A percentile compares a stretch with the other conserved stretches of the same genome.
Conservation (phyloP, 2,888 invertebrate species). For the Pammene aurita region DNA sequence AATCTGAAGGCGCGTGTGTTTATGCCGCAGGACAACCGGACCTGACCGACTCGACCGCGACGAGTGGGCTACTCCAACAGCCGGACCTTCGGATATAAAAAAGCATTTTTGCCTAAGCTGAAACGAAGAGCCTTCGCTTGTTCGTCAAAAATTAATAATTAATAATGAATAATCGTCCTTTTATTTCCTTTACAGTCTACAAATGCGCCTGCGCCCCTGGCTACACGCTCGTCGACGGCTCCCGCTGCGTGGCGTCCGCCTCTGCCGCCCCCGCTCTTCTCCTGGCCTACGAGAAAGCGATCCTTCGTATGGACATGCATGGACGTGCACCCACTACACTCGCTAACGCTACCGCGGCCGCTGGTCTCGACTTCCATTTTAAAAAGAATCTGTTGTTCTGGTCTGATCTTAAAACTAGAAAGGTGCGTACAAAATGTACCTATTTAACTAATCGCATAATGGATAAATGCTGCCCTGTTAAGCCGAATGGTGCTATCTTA, state of each 20-base stretch:
- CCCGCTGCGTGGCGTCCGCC: conserved; percentile 85
- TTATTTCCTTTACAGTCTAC: conserved; percentile 81
- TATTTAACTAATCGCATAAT: background rate
- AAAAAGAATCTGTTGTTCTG: conserved; percentile 90
- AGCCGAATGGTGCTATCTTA: too few relatives aligned
- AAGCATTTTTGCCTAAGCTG: too few relatives aligned
- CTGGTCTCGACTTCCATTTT: conserved; percentile 93
- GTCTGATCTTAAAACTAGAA: conserved; percentile 94
- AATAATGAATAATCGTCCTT: too few relatives aligned
- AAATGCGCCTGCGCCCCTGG: conserved; percentile 92
- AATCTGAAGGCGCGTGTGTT: too few relatives aligned
- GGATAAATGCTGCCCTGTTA: too few relatives aligned
- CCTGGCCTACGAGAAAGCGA: conserved; percentile 88
- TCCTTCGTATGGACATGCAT: conserved; percentile 87
- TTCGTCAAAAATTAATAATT: too few relatives aligned
- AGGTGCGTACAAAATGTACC: conserved; percentile 76
- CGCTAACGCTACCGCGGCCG: conserved; percentile 92
- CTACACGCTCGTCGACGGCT: conserved; percentile 85
- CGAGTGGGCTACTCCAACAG: too few relatives aligned
- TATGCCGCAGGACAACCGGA: too few relatives aligned
- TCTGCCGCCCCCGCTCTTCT: conserved; percentile 84
- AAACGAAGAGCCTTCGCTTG: too few relatives aligned
- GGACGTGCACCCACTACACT: conserved; percentile 85
- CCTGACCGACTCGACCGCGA: too few relatives aligned
- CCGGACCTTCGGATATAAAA: too few relatives aligned